A percentile compares a stretch with the other conserved stretches of the same genome.
Conservation (phyloP, 30 jellyfish, hydroid and myxozoan species). For the Hydractinia symbiolongicarpus region DNA sequence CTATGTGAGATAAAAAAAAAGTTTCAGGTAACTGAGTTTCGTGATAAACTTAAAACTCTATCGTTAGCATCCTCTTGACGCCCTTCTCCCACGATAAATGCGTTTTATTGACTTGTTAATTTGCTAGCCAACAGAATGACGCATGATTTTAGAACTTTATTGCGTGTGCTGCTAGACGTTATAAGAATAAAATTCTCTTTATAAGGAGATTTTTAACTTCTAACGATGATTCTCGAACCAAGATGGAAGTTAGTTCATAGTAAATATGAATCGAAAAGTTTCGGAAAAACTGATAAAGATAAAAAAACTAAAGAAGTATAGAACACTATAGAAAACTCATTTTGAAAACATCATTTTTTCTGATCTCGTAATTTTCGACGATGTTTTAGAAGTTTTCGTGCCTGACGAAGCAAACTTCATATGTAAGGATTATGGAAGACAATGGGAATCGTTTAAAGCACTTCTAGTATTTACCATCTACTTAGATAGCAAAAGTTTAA, state of each 20-base stretch:
- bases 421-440: conserved; percentile 3
- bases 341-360: background rate
- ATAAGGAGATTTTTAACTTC: no score
- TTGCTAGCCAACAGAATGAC: no score
- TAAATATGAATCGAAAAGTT: background rate
- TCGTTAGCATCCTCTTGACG: no score
- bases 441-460: background rate
- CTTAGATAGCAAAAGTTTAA: background rate
- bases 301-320: background rate
- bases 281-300: background rate
- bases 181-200: no score
- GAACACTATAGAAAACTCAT: background rate
- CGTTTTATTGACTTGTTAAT: no score
- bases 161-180: no score
- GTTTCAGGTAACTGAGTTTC: no score
- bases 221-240: no score
- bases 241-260: background rate
- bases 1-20: no score
- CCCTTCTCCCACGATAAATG: no score
- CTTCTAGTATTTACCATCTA: background rate
- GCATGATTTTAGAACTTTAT: no score
- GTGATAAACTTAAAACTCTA: no score
- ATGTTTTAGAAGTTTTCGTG: background rate
- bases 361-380: background rate
- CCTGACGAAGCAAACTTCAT: background rate